phyloP scores from a whole-genome alignment of 2,888 invertebrate species.

The Ormia ochracea region DNA sequence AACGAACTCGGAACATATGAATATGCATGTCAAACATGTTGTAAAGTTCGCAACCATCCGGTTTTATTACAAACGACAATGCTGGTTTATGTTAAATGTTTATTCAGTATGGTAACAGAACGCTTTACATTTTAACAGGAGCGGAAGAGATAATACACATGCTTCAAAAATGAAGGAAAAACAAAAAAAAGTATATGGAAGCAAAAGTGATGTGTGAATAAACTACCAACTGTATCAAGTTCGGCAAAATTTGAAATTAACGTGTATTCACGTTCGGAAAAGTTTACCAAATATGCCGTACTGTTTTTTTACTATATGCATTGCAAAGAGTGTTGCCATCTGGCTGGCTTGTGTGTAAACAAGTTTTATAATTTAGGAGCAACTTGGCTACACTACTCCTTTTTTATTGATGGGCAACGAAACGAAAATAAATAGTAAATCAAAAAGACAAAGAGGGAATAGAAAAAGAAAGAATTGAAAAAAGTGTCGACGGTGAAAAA shows the following conservation, averaged over 20 bases:
- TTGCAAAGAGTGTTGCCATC: background rate
- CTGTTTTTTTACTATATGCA: background rate
- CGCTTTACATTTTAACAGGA: background rate
- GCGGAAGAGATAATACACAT: background rate
- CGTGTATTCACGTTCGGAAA: background rate
- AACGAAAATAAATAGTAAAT: constrained; percentile 60
- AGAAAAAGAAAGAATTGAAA: constrained; percentile 51
- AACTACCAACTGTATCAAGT: background rate
- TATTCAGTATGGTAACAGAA: background rate
- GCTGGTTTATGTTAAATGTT: background rate
- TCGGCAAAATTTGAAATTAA: background rate
- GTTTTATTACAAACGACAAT: background rate
- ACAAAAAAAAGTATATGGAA: background rate
- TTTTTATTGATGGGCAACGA: constrained; percentile 54
- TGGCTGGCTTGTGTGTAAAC: constrained; percentile 20
- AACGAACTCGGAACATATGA: background rate
- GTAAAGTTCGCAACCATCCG: background rate
- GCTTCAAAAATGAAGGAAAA: background rate
- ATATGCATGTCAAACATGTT: background rate
- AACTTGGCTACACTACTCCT: constrained; percentile 43
- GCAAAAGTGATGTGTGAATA: background rate
- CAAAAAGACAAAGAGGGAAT: constrained; percentile 54
- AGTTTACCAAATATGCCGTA: background rate
- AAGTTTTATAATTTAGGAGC: background rate
- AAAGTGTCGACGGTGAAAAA: constrained; percentile 59